Base-by-base conservation (phyloP, 1,140 invertebrate genomes). In the Macrobrachium nipponense region DNA sequence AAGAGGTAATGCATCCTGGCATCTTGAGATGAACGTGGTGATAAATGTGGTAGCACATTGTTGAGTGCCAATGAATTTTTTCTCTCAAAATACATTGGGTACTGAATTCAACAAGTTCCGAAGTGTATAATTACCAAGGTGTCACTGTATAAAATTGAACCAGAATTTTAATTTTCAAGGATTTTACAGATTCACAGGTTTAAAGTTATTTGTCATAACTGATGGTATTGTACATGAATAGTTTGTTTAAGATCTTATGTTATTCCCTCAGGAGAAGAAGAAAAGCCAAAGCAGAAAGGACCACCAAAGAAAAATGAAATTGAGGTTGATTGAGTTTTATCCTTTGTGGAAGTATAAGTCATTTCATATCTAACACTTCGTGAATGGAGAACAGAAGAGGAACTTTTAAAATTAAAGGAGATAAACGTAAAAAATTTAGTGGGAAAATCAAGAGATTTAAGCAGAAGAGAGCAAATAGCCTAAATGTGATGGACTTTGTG, bases 281-380 rank as follows among this genome's bases (percentile, higher is more conserved):
- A 83, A 93, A 94, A 90, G 91, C 17, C 92, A 51, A 90, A 93
- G 76, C 23, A 79, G 82, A 73, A 88, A 82, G 64, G 44, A 70
- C n/a, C 81, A 77, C n/a, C 62, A 20, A 89, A 87, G 73, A 88
- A 89, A n/a, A n/a, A n/a, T n/a, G n/a, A n/a, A 58, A 92, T 97
- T 70, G 96, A 99, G 91, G 95, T 98, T 14, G 98, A 99, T n/a
- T 92, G 98, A 99, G 91, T 99, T 97, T 93, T 98, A 95, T 92
- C 98, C 99, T 2, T n/a, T n/a, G n/a, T n/a, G n/a, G n/a, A 99
- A 99, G 92, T 99, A 99, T 91, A 95, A 98, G 90, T 98, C 98
- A 91, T 98, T 99, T 99, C 98, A 0, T 99, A 99, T 92, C 93
- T 99, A n/a, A 11, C 99, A 99, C 91, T 99, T n/a, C n/a, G 98